phyloP scores from a whole-genome alignment of 2,888 invertebrate genomes.

The Drosophila meridionalis region DNA sequence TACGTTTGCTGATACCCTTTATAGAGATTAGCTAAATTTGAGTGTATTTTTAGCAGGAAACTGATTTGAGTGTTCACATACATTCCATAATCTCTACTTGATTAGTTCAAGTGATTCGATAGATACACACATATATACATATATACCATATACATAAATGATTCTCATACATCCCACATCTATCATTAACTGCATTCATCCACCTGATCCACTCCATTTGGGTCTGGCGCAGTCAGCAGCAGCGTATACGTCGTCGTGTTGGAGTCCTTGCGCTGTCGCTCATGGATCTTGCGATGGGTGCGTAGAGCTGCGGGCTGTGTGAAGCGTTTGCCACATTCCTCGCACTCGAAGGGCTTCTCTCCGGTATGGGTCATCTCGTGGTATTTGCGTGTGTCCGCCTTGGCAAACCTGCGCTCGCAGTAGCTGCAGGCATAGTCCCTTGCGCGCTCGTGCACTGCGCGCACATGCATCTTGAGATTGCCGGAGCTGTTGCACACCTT shows the following conservation, averaged over 20 bases:
- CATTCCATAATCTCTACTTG: not conserved
- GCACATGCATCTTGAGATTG: constrained; percentile 77
- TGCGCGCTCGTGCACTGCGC: constrained; percentile 78
- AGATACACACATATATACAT: not conserved
- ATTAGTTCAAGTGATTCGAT: not conserved
- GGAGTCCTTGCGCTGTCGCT: constrained; percentile 33
- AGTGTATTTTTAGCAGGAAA: not conserved
- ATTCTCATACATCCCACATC: not conserved
- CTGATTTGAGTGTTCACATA: not conserved
- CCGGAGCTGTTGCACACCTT: constrained; percentile 81
- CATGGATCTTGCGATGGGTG: constrained; percentile 78
- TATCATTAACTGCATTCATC: not conserved
- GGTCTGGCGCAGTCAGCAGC: constrained; percentile 1
- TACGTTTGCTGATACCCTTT: constrained; percentile 1
- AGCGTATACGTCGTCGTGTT: constrained; percentile 5
- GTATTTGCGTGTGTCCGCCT: constrained; percentile 81
- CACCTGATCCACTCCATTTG: not conserved
- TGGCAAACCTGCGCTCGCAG: constrained; percentile 80
- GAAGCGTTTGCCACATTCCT: constrained; percentile 77
- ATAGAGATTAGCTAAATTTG: not conserved
- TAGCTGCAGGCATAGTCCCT: constrained; percentile 77
- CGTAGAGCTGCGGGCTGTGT: constrained; percentile 79
- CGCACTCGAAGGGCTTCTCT: constrained; percentile 80
- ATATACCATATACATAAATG: too few relatives aligned
- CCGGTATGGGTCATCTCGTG: constrained; percentile 84